Conservation (phyloP, 2,888 invertebrate species). For the Notodonta dromedarius region DNA sequence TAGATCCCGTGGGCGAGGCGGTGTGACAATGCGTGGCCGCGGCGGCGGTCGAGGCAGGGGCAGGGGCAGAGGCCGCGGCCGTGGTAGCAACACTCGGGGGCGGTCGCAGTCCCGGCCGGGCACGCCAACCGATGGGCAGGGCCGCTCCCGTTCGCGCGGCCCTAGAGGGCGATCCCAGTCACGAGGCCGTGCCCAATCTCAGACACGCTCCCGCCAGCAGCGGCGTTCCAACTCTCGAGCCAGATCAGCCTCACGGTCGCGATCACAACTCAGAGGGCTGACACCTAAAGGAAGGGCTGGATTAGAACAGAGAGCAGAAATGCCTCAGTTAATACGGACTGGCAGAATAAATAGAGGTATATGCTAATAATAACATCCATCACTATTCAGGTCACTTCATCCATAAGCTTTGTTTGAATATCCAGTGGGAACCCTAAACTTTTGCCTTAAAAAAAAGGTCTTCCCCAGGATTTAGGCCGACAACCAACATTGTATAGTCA, state of each 20-base stretch:
- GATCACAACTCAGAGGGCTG: constrained; percentile 63
- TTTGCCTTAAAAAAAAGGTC: no score
- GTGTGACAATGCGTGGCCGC: constrained; percentile 42
- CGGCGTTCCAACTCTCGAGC: constrained; percentile 58
- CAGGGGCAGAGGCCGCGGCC: constrained; percentile 29
- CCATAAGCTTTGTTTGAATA: no score
- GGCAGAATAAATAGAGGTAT: constrained; percentile 57
- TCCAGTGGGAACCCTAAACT: no score
- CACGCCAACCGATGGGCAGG: constrained; percentile 44
- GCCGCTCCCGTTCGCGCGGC: constrained; percentile 54
- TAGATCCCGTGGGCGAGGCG: constrained; percentile 66
- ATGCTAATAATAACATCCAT: no score
- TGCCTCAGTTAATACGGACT: constrained; percentile 60
- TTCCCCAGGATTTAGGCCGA: no score
- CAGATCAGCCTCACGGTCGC: constrained; percentile 66
- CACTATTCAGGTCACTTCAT: no score
- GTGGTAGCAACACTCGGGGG: constrained; percentile 34
- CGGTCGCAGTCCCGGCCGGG: constrained; percentile 51
- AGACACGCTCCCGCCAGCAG: constrained; percentile 50
- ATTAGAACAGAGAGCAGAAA: constrained; percentile 54
- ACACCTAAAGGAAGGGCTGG: constrained; percentile 76
- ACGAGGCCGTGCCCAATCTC: constrained; percentile 52
- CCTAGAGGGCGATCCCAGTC: constrained; percentile 53
- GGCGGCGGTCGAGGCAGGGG: constrained; percentile 32
- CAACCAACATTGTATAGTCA: no score